Percentiles rank a stretch among this genome's conserved stretches.
These are phyloP conservation scores for Drosophila melanica DNA, from an alignment of 1,140 invertebrate species.

Conservation along the genomic window DNA sequence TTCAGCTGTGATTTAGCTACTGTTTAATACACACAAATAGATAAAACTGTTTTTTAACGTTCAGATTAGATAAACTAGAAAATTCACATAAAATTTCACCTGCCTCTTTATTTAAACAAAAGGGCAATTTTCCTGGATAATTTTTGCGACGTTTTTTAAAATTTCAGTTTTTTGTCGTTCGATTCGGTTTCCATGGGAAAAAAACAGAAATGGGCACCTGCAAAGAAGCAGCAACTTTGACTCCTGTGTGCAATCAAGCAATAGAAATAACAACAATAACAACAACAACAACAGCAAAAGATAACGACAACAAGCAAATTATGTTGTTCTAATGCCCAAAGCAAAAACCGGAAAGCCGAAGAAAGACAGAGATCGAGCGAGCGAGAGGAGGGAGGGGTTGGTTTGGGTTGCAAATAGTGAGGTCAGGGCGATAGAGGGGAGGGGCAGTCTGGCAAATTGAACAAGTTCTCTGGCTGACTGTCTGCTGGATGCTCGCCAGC, in stretches of 20 bases:
- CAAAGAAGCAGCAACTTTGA: neutral
- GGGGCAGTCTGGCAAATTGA: constrained; percentile 33
- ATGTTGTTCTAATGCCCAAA: constrained; percentile 63
- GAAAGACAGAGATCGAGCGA: constrained; percentile 15
- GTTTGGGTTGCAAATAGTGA: too few relatives aligned
- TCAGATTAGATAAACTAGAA: too few relatives aligned
- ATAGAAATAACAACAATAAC: constrained; percentile 30
- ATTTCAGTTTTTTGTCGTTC: too few relatives aligned
- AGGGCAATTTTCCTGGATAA: too few relatives aligned
- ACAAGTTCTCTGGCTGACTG: constrained; percentile 31
- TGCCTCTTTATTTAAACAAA: too few relatives aligned
- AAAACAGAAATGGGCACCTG: neutral
- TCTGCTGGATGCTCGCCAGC: constrained; percentile 8
- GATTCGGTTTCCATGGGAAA: neutral
- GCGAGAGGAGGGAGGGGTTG: neutral
- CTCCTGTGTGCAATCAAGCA: constrained; percentile 25
- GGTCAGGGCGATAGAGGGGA: neutral
- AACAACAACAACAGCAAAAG: constrained; percentile 28
- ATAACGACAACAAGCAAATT: constrained; percentile 55
- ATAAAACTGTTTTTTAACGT: too few relatives aligned
- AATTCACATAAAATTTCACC: too few relatives aligned
- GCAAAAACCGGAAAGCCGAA: constrained; percentile 38
- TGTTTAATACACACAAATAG: too few relatives aligned
- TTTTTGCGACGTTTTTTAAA: too few relatives aligned
- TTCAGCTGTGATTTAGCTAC: neutral